Conservation (phyloP, 2,113 vertebrate species). For the Psammodynastes pulverulentus region DNA sequence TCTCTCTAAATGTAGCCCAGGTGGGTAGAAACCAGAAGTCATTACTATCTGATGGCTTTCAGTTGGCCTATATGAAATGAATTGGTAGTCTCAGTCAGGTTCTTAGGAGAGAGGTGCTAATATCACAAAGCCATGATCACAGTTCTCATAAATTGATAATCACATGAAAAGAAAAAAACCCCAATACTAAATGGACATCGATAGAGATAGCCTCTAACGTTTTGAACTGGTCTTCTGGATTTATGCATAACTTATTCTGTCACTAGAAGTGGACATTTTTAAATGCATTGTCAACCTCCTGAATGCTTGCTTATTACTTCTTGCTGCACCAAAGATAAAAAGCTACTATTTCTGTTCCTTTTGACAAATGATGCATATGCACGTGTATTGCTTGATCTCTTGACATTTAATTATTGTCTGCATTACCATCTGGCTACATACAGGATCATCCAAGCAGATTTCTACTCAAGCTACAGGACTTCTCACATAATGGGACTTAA, state of each 20-base stretch:
- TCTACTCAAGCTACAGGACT: background rate
- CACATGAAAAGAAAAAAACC: background rate
- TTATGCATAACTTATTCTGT: background rate
- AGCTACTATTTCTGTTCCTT: background rate
- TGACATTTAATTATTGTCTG: background rate
- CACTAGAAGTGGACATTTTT: background rate
- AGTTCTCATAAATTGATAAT: background rate
- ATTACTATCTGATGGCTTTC: slow-evolving; percentile 56
- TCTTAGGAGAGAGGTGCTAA: slow-evolving; percentile 17
- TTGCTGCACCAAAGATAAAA: background rate
- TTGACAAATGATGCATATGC: background rate
- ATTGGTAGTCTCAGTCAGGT: slow-evolving; percentile 43
- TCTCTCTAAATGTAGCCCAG: slow-evolving; percentile 54
- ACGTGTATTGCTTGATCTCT: background rate
- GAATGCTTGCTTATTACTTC: background rate
- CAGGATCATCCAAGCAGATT: background rate
- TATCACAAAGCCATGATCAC: slow-evolving; percentile 22
- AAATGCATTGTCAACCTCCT: background rate
- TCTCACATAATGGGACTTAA: background rate
- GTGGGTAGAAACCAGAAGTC: slow-evolving; percentile 58
- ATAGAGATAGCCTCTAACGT: slow-evolving; percentile 1
- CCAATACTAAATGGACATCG: background rate
- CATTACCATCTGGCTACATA: background rate
- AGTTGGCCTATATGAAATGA: slow-evolving; percentile 58
- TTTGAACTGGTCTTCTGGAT: background rate